These are phyloP conservation scores for Sebastes kiyomatsui DNA, from an alignment of 2,797 vertebrate species.

Conservation along the genomic window DNA sequence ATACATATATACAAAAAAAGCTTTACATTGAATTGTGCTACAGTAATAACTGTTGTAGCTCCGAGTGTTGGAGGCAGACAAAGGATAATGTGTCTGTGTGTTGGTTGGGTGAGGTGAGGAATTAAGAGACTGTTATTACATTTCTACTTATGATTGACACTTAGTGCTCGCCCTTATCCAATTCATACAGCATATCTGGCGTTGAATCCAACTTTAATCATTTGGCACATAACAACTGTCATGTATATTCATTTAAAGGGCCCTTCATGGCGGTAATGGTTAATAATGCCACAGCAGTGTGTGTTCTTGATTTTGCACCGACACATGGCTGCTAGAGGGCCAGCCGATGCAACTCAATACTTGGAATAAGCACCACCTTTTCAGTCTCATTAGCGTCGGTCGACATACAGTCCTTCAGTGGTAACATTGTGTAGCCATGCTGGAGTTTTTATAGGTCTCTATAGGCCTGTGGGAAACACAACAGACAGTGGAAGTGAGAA, in stretches of 20 bases:
- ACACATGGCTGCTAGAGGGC: not conserved
- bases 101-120: not conserved
- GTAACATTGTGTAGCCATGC: not conserved
- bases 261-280: not conserved
- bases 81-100: not conserved
- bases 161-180: not conserved
- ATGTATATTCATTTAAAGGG: not conserved
- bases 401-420: not conserved
- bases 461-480: not conserved
- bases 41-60: not conserved
- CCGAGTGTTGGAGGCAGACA: not conserved
- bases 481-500: not conserved
- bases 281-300: not conserved
- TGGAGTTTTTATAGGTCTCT: not conserved
- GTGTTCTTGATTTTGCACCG: not conserved
- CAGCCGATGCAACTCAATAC: not conserved
- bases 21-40: not conserved
- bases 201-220: slow-evolving; percentile 2
- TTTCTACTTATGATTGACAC: slow-evolving; percentile 7
- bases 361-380: not conserved
- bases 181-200: not conserved
- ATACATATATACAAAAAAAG: not conserved
- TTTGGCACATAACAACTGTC: not conserved
- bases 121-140: not conserved
- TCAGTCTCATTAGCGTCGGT: not conserved